phyloP scores from a whole-genome alignment of 2,797 vertebrate species.

The Morelia viridis region DNA sequence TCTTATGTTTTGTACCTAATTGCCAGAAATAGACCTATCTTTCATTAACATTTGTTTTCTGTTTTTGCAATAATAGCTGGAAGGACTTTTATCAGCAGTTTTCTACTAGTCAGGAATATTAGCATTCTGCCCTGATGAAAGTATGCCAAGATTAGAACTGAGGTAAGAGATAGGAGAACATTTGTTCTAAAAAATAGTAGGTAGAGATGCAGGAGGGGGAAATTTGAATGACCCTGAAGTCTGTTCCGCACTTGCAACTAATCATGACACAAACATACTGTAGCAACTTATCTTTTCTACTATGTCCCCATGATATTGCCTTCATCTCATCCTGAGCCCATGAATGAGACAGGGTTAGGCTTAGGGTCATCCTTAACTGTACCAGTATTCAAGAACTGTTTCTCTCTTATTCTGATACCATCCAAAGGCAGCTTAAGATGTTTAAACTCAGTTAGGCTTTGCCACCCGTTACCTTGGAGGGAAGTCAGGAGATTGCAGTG shows the following conservation, averaged over 20 bases:
- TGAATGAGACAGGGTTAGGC: background rate
- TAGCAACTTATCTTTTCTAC: background rate
- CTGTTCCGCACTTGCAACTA: background rate
- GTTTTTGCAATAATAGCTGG: background rate
- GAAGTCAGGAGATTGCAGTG: background rate
- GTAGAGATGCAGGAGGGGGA: background rate
- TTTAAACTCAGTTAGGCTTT: background rate
- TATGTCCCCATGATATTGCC: background rate
- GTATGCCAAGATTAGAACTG: background rate
- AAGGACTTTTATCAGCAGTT: background rate
- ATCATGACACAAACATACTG: background rate
- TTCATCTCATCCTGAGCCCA: background rate
- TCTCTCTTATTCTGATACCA: background rate
- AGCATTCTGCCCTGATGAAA: background rate
- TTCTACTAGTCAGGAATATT: background rate
- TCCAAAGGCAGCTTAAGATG: background rate
- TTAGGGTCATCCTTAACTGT: background rate
- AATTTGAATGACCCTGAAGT: background rate
- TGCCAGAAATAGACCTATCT: background rate
- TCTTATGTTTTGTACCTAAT: background rate
- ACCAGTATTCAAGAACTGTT: background rate
- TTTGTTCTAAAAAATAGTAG: background rate
- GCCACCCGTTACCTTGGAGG: background rate
- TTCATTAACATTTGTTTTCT: background rate
- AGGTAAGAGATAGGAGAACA: background rate